A percentile compares a stretch with the other conserved stretches of the same genome.
Conservation (phyloP, 2,113 vertebrate species). For the Cyanoramphus novaezelandiae region DNA sequence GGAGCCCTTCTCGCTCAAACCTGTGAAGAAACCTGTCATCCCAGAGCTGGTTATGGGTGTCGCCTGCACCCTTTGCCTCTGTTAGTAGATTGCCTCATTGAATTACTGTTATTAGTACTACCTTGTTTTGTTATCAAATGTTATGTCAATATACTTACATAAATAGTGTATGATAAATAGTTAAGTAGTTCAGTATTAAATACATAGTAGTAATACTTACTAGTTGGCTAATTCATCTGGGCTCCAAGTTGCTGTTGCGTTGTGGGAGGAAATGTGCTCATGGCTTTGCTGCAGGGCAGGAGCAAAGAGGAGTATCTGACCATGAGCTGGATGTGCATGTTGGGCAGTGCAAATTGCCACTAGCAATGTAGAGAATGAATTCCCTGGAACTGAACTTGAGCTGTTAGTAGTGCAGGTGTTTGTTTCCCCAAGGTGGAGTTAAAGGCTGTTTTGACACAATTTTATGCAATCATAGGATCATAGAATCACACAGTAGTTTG, state of each 20-base stretch:
- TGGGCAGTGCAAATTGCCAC: rapidly evolving
- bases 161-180: background rate
- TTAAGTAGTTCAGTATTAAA: background rate
- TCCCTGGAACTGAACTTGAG: background rate
- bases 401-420: too few species aligned
- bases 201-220: rapidly evolving
- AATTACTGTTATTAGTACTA: background rate
- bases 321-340: background rate
- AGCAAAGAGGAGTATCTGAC: background rate
- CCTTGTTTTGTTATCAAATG: background rate
- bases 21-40: background rate
- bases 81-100: rapidly evolving
- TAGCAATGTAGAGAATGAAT: background rate
- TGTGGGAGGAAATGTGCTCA: background rate
- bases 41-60: background rate
- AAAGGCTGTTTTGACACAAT: background rate
- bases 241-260: background rate
- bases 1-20: background rate
- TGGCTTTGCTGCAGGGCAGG: background rate
- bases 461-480: background rate
- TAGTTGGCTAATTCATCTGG: background rate
- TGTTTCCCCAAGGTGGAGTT: background rate
- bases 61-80: background rate
- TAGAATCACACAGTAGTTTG: background rate
- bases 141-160: rapidly evolving